Evolutionary conservation across 2,797 vertebrate species (phyloP).

Genomic region (Malacoctenus gilli): DNA sequence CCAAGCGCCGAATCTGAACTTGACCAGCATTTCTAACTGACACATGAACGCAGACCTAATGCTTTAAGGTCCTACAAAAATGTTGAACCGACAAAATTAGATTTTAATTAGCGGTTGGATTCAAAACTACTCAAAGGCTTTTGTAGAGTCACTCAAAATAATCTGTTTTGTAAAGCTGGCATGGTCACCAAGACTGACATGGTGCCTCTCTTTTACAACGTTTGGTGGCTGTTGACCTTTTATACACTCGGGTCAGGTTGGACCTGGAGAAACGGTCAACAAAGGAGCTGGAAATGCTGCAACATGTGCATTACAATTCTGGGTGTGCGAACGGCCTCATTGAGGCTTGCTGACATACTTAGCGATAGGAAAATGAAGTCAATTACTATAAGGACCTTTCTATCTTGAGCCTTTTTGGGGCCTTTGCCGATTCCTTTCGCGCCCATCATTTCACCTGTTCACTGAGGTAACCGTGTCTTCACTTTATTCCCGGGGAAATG

Average conservation of each 20-base stretch:
- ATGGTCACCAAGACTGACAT: conserved; percentile 14
- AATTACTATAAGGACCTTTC: conserved; percentile 27
- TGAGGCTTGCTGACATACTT: conserved; percentile 26
- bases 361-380: conserved; percentile 40
- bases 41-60: no score
- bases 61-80: no score
- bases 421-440: conserved; percentile 47
- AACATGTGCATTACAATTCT: conserved; percentile 27
- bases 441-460: conserved; percentile 28
- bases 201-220: conserved; percentile 7
- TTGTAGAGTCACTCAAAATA: not conserved
- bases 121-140: conserved; percentile 4
- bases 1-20: not conserved
- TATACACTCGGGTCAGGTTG: conserved; percentile 35
- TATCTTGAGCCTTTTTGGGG: conserved; percentile 36
- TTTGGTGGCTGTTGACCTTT: conserved; percentile 31
- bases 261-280: conserved; percentile 14
- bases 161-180: not conserved
- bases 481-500: conserved; percentile 49
- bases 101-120: not conserved
- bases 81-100: not conserved
- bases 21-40: not conserved
- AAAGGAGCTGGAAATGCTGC: conserved; percentile 41
- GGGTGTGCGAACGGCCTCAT: conserved; percentile 13
- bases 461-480: conserved; percentile 35